Evolutionary conservation across 2,113 vertebrate species (phyloP), one percentile per base, ranked within the genome.

Genomic region (Dromas ardeola): DNA sequence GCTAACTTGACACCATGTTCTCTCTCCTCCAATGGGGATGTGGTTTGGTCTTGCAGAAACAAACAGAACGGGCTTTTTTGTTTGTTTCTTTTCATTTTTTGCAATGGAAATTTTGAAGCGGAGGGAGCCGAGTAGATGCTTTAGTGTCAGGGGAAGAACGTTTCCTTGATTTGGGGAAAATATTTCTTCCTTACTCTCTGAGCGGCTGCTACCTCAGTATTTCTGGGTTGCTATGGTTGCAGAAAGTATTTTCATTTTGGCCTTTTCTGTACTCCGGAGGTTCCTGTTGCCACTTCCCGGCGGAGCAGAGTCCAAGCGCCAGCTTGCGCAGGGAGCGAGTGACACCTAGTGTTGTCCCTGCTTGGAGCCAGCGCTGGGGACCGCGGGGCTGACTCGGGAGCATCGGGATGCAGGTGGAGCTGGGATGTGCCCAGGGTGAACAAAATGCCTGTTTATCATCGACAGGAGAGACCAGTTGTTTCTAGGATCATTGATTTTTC

Each of bases 261-360:
- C 88, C 66, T 81, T 84, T 61, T 32, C 42, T 88, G 73, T 52
- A 15, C 88, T 77, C 82, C 40, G 89, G 87, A 95, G 94, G 32
- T 78, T 80, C 78, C 84, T 74, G 73, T 34, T 66, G 59, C 50
- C 72, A 93, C 76, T 97, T 58, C 69, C 90, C 59, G 42, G 69
- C 4, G 40, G 29, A 72, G 84, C 73, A 77, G 91, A 88, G 86
- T 50, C 53, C 86, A 15, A 67, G 81, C 12, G 42, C 69, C 47
- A 3, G 66, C 90, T 97, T 71, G n/a, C 72, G 30, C 94, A 85
- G 88, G 94, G 67, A 34, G 52, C 96, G 89, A 95, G 96, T 91
- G 96, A 76, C 98, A 98, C 93, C 98, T 98, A 97, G 96, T 91
- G 97, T 96, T 94, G 65, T 69, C 78, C 43, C 62, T 19, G 45